phyloP scores from a whole-genome alignment of 2,797 vertebrate species.

The Cyprinodon diabolis region DNA sequence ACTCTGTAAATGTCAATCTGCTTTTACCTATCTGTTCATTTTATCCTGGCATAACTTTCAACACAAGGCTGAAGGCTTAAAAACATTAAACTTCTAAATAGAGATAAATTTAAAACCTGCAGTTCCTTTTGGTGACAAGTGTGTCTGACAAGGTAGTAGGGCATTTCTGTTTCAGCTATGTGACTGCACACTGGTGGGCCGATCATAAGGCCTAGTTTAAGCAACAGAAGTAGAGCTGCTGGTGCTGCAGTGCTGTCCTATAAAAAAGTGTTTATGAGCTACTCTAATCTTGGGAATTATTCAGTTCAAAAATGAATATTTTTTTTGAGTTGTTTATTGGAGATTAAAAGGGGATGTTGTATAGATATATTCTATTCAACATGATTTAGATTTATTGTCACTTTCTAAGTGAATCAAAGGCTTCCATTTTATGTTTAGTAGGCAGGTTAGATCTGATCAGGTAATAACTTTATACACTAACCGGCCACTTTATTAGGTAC shows the following conservation, averaged over 20 bases:
- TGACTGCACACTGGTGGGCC: slow-evolving; percentile 25
- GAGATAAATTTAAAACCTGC: slow-evolving; percentile 10
- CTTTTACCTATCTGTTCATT: not conserved
- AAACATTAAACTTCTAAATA: slow-evolving; percentile 1
- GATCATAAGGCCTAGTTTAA: slow-evolving; percentile 34
- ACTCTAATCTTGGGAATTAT: slow-evolving; percentile 2
- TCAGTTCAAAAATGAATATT: not conserved
- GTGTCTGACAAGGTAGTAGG: slow-evolving; percentile 18
- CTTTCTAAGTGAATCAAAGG: not conserved
- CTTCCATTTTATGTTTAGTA: not conserved
- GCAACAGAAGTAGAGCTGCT: slow-evolving; percentile 19
- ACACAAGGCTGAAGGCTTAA: slow-evolving; percentile 1
- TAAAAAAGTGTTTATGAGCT: not conserved
- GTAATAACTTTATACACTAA: not conserved
- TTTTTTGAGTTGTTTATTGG: not conserved
- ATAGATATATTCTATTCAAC: no score
- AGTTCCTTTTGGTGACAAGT: slow-evolving; percentile 10
- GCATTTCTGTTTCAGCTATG: slow-evolving; percentile 28
- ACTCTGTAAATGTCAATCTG: slow-evolving; percentile 1
- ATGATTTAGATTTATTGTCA: not conserved
- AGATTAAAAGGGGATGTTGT: not conserved
- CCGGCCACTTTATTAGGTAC: no score
- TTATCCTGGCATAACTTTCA: not conserved
- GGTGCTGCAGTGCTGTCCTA: not conserved
- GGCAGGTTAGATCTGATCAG: not conserved